phyloP scores from a whole-genome alignment of 1,140 invertebrate genomes.

The Latrodectus geometricus region DNA sequence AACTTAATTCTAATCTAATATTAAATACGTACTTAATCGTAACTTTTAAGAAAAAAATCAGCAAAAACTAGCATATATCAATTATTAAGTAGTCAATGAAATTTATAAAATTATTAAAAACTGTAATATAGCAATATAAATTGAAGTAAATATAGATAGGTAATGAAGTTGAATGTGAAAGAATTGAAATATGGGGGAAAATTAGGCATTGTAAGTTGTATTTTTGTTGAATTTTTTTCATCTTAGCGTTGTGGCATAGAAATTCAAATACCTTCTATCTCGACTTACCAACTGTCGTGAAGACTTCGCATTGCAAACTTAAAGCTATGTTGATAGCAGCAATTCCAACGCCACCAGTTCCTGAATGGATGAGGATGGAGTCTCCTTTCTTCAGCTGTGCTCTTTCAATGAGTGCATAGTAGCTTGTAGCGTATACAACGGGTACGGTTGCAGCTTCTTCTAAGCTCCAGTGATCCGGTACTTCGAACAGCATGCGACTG shows the following conservation, averaged over 20 bases:
- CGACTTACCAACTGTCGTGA: conserved; percentile 83
- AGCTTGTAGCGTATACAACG: conserved; percentile 87
- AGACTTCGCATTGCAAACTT: conserved; percentile 85
- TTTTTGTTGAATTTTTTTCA: background rate
- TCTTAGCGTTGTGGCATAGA: background rate
- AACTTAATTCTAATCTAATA: too few relatives aligned
- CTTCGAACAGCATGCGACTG: conserved; percentile 86
- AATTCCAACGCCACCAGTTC: conserved; percentile 96
- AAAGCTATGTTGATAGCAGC: conserved; percentile 93
- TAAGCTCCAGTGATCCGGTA: conserved; percentile 88
- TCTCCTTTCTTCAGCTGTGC: conserved; percentile 86
- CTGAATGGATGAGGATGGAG: conserved; percentile 91
- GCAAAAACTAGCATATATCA: too few relatives aligned
- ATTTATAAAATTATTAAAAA: too few relatives aligned
- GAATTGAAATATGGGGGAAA: background rate
- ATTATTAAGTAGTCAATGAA: too few relatives aligned
- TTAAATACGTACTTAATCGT: too few relatives aligned
- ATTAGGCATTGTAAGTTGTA: background rate
- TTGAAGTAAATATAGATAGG: background rate
- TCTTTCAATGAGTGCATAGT: conserved; percentile 77
- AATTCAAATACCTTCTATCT: background rate
- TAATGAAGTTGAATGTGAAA: background rate
- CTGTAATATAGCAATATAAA: too few relatives aligned
- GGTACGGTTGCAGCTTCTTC: conserved; percentile 94
- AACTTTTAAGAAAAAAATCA: too few relatives aligned